Evolutionary conservation across 1,140 invertebrate species (phyloP).

Genomic region (Triops cancriformis): DNA sequence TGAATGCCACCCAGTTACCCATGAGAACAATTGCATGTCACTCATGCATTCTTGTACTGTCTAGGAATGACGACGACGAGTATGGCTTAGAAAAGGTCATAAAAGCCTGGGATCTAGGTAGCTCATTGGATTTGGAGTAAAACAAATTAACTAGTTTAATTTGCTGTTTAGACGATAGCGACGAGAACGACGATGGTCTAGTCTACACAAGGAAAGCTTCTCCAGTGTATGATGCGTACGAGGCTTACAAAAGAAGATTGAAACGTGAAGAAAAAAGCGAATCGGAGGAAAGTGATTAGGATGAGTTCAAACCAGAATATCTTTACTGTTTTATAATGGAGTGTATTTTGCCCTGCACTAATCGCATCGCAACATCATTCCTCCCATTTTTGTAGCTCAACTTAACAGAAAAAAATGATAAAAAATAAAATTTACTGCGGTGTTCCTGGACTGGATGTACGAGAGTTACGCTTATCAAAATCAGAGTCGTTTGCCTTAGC

Average conservation of each 20-base stretch:
- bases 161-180: not conserved
- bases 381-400: conserved; percentile 13
- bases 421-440: not conserved
- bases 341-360: conserved; percentile 13
- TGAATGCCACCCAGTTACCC: not conserved
- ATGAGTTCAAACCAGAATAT: not conserved
- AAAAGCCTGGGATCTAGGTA: not conserved
- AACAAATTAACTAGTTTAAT: not conserved
- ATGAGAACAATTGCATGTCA: not conserved
- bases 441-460: conserved; percentile 12
- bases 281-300: not conserved
- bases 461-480: conserved; percentile 1
- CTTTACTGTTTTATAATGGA: not conserved
- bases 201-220: not conserved
- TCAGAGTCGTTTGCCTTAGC: not conserved
- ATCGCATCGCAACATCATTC: conserved; percentile 13
- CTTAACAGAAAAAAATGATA: not conserved
- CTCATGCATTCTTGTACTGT: not conserved
- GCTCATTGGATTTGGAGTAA: not conserved
- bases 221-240: not conserved
- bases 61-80: not conserved
- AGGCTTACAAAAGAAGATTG: conserved; percentile 1
- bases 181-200: not conserved
- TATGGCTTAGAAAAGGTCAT: not conserved
- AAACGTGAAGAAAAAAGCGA: not conserved